phyloP scores from a whole-genome alignment of 1,140 invertebrate species.

The Halyomorpha halys region DNA sequence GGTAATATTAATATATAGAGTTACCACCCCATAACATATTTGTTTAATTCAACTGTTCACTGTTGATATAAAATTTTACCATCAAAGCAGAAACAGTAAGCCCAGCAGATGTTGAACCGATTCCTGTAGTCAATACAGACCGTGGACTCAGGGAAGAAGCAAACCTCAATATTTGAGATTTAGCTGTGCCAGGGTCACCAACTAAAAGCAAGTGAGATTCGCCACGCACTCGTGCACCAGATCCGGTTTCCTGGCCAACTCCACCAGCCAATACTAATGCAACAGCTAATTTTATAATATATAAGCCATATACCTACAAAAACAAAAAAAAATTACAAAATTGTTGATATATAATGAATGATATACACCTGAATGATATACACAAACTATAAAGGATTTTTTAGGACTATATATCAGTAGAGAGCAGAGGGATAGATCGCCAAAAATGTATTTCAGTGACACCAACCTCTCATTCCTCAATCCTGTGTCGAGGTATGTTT shows the following conservation, averaged over 20 bases:
- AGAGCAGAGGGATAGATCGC: no score
- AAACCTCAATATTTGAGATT: constrained; percentile 76
- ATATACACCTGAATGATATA: no score
- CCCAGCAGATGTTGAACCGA: constrained; percentile 76
- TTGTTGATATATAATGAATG: neutral
- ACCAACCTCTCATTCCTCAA: no score
- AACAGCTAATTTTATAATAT: constrained; percentile 75
- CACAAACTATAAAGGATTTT: no score
- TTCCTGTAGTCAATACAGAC: constrained; percentile 75
- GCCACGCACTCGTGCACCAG: constrained; percentile 50
- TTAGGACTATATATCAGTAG: no score
- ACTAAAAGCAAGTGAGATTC: constrained; percentile 79
- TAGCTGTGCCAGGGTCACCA: constrained; percentile 84
- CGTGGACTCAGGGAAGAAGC: constrained; percentile 61
- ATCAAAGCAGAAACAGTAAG: constrained; percentile 77
- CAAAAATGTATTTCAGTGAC: no score
- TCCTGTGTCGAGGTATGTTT: no score
- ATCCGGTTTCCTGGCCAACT: constrained; percentile 44
- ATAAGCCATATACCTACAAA: constrained; percentile 72
- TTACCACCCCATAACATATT: no score
- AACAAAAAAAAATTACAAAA: constrained; percentile 18
- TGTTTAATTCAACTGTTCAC: no score
- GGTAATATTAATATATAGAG: no score
- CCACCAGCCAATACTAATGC: constrained; percentile 62
- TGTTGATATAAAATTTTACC: constrained; percentile 37